Conservation (phyloP, 2,888 invertebrate genomes). For the Lamellibrachia satsuma region DNA sequence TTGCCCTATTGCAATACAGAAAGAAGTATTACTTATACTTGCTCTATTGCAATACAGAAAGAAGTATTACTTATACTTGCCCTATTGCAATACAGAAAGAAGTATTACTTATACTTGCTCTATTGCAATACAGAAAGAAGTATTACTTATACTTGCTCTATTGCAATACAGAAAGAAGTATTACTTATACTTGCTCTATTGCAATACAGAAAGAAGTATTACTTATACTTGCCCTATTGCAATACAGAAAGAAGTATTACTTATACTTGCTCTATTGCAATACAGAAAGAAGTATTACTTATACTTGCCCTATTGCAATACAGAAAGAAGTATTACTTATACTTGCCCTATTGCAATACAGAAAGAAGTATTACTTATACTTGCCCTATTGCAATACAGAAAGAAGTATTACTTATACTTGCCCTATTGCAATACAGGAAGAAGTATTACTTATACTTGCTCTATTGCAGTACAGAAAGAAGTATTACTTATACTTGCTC, state of each 20-base stretch:
- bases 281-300: not conserved
- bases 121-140: not conserved
- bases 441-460: not conserved
- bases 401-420: not conserved
- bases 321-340: not conserved
- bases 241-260: not conserved
- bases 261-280: not conserved
- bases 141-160: not conserved
- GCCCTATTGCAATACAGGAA: not conserved
- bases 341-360: not conserved
- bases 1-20: constrained; percentile 8
- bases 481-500: not conserved
- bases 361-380: too few relatives aligned
- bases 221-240: not conserved
- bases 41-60: not conserved
- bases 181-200: not conserved
- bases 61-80: not conserved
- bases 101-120: not conserved
- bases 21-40: not conserved
- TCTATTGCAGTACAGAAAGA: not conserved
- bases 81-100: not conserved
- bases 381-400: constrained; percentile 8
- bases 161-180: not conserved
- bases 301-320: not conserved
- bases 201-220: not conserved